Conservation (phyloP, 2,113 vertebrate genomes). For the Ariopsis seemanni region DNA sequence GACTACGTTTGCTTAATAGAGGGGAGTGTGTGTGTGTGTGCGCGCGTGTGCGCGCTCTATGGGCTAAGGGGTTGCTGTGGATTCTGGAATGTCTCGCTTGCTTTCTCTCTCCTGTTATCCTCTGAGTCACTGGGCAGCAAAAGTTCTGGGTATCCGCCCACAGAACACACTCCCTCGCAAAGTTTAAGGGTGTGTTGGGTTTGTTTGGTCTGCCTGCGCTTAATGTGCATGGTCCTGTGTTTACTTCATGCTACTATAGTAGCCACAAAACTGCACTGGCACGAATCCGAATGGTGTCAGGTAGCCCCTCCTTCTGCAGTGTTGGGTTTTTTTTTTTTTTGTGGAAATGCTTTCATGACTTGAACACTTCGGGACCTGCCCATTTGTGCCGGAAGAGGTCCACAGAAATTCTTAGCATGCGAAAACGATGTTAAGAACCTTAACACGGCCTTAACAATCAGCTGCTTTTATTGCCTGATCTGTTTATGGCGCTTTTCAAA, state of each 20-base stretch:
- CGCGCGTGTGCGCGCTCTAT: slow-evolving; percentile 8
- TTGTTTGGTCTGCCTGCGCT: slow-evolving; percentile 6
- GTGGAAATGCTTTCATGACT: neutral
- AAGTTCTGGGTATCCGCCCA: slow-evolving; percentile 25
- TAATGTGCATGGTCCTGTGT: neutral
- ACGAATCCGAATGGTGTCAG: neutral
- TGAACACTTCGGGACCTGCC: neutral
- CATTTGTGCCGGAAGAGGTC: neutral
- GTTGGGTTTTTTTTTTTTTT: neutral
- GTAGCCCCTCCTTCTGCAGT: neutral
- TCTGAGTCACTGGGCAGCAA: slow-evolving; percentile 20
- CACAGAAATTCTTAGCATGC: neutral
- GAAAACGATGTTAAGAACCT: neutral
- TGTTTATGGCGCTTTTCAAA: neutral
- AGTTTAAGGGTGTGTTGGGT: slow-evolving; percentile 1
- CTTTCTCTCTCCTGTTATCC: slow-evolving; percentile 7
- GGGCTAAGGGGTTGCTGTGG: slow-evolving; percentile 41
- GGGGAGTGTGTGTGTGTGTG: neutral
- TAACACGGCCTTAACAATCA: neutral
- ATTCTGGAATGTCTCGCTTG: slow-evolving; percentile 48
- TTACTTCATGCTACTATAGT: slow-evolving; percentile 11
- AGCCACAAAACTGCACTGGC: slow-evolving; percentile 1
- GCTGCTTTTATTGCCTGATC: neutral
- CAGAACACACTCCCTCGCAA: neutral
- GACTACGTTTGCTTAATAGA: slow-evolving; percentile 33